A percentile compares a stretch with the other conserved stretches of the same genome.
phyloP scores from a whole-genome alignment of 2,797 vertebrate genomes.

The Chanos chanos region DNA sequence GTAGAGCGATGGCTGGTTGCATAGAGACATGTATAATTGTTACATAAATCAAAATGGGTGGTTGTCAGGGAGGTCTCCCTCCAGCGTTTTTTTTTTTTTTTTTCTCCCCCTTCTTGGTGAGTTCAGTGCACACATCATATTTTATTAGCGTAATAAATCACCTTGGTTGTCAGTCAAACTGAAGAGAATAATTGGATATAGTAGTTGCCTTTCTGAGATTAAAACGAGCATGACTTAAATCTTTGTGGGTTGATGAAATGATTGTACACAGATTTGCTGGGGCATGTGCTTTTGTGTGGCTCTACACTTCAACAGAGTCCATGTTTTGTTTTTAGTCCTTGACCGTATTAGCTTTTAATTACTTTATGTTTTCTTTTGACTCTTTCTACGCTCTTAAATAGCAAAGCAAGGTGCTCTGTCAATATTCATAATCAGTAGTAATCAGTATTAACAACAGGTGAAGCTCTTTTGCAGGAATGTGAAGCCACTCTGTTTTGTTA shows the following conservation, averaged over 20 bases:
- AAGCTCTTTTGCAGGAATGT: no score
- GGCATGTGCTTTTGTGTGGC: conserved; percentile 89
- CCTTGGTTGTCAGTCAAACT: conserved; percentile 99
- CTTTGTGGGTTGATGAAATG: conserved; percentile 98
- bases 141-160: conserved; percentile 99
- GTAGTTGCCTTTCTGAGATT: conserved; percentile 99
- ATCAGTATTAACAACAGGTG: no score
- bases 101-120: no score
- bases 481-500: no score
- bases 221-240: conserved; percentile 99
- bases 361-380: conserved; percentile 87
- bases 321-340: conserved; percentile 83
- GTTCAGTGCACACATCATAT: conserved; percentile 98
- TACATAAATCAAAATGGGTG: conserved; percentile 36
- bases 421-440: no score
- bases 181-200: conserved; percentile 99
- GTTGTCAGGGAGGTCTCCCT: conserved; percentile 77
- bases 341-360: no score
- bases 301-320: conserved; percentile 95
- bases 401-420: no score
- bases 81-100: conserved; percentile 85
- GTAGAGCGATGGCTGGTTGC: conserved; percentile 24
- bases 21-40: conserved; percentile 34
- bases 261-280: conserved; percentile 98
- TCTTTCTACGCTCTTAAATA: conserved; percentile 62